Base-by-base conservation (phyloP, 2,113 vertebrate species). In the Phocoena sinus region DNA sequence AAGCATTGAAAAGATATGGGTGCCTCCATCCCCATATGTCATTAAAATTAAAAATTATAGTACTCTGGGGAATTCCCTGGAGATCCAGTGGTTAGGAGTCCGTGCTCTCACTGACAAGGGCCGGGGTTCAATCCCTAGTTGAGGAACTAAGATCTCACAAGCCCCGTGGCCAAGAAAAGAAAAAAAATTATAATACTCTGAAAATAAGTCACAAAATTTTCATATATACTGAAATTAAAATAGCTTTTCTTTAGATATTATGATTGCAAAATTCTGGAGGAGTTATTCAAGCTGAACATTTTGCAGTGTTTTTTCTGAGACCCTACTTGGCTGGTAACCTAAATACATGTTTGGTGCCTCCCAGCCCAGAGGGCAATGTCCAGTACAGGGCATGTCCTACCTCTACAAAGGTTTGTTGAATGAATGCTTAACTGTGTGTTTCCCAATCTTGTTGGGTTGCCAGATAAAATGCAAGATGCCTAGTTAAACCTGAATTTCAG, bases 191-290 rank as follows among this genome's bases (percentile, higher is more conserved):
- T 76, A 76, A 15, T 18, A 18, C 41, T 76, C 13, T 92, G 47
- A 91, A 98, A 96, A 92, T 83, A 89, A 53, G 94, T 94, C 89
- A 83, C 23, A 76, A 84, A 87, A 23, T 68, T 28, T 90, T 56
- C 80, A 80, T 76, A 71, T 86, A 76, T 18, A 50, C 70, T 88
- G 70, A 89, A 95, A 87, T 94, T 94, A 94, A 89, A 95, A 84
- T 83, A 82, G 93, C 28, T 92, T 91, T 86, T 89, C 84, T 80
- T 63, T 94, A 70, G 38, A 70, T 65, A 21, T 58, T 62, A 82
- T 21, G 25, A 87, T 58, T 74, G 12, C 2, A 71, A 94, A 85
- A 92, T 70, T 94, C 58, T 90, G 63, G 41, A 60, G 47, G 23
- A 71, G 36, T 87, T 31, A 95, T 73, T 62, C 84, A 97, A 76